These are phyloP conservation scores for Hemiscyllium ocellatum DNA, from an alignment of 2,113 vertebrate genomes.

Conservation along the genomic window DNA sequence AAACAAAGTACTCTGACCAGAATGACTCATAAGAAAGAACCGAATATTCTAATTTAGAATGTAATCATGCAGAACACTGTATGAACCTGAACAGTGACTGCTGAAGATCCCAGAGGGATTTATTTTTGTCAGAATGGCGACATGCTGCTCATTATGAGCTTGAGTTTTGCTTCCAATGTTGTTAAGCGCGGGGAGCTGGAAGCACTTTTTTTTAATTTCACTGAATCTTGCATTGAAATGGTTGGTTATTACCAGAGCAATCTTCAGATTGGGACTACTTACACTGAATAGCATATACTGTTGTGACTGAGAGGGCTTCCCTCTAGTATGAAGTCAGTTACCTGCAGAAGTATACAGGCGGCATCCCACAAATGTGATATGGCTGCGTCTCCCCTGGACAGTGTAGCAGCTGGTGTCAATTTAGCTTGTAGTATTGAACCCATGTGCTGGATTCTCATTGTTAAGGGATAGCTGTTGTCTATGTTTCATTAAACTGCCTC, in stretches of 20 bases:
- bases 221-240: neutral
- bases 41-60: neutral
- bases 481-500: neutral
- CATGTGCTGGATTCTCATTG: neutral
- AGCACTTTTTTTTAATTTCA: neutral
- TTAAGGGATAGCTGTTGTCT: no score
- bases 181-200: neutral
- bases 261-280: neutral
- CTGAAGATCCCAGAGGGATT: conserved; percentile 9
- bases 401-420: neutral
- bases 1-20: neutral
- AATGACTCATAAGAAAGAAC: neutral
- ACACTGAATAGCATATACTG: neutral
- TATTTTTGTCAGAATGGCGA: neutral
- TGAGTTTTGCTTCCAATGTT: neutral
- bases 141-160: neutral
- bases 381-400: neutral
- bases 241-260: neutral
- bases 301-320: neutral
- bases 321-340: neutral
- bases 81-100: neutral
- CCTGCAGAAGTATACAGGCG: neutral
- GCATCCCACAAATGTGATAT: neutral
- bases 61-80: neutral
- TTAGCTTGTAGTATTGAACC: neutral